Base-by-base conservation (phyloP, 2,888 invertebrate genomes). In the Julus scanicus region DNA sequence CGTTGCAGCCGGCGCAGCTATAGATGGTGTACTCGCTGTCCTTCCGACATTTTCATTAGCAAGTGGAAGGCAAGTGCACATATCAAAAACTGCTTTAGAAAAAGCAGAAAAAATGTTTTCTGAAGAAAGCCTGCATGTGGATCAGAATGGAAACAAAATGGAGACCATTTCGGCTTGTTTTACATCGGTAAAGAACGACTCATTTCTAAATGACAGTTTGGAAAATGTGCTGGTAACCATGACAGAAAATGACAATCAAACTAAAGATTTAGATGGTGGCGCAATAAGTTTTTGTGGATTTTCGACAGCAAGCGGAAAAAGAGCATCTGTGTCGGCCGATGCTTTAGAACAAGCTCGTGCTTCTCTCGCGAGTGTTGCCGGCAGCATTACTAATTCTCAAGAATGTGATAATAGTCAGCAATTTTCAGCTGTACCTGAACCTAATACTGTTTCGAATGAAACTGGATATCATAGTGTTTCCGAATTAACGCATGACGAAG, bases 301-400 rank as follows among this genome's bases (percentile, higher is more conserved):
- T 88, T 29, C 63, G 11, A 88, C 88, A 48, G 90, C 90, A 15
- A 49, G 85, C 37, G 88, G 88, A 39, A 86, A 85, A 1, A 5
- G 15, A 15, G 63, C 85, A 40, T 13, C 63, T 39, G 80, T 71
- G 2, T 87, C 87, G 2, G 90, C 91, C 53, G 92, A 93, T 90
- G 92, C 93, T 90, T 93, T 93, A 89, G 90, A 91, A 39, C 92
- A 91, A 90, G 92, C 92, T 84, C 92, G 90, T 89, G 91, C 91
- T 44, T 89, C 93, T 92, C 92, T 93, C 89, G 90, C 91, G 87
- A 91, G 91, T 15, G 49, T 84, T 17, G 37, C 39, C 80, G 87
- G 90, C 20, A 71, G 44, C 29, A 9, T 5, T 9, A 48, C n/a
- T 29, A 71, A n/a, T 71, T 71, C 71, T 11, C 71, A 71, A 29